phyloP scores from a whole-genome alignment of 2,888 invertebrate genomes.

The Archips xylosteana region DNA sequence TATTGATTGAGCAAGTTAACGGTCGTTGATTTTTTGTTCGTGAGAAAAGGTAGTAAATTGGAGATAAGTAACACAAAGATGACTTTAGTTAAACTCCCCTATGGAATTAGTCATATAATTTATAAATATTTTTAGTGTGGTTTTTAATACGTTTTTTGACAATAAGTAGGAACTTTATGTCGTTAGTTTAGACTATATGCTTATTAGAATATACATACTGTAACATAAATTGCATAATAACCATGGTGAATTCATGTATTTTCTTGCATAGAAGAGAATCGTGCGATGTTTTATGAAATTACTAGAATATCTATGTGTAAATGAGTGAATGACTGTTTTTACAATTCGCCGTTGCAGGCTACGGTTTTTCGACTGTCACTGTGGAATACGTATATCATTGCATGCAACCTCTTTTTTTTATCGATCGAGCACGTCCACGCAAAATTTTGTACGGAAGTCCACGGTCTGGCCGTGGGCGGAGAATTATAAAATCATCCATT shows the following conservation, averaged over 20 bases:
- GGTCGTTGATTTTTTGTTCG: background rate
- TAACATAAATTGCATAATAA: background rate
- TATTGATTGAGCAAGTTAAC: constrained; percentile 1
- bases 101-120: background rate
- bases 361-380: too few species aligned
- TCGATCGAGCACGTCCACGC: too few species aligned
- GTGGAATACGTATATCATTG: too few species aligned
- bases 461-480: too few species aligned
- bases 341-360: too few species aligned
- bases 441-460: too few species aligned
- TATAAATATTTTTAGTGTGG: background rate
- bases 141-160: background rate
- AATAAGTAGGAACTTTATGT: background rate
- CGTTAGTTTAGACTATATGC: too few species aligned
- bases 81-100: background rate
- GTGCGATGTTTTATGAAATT: background rate
- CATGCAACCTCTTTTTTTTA: too few species aligned
- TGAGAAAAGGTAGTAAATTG: background rate
- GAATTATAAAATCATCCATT: background rate
- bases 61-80: background rate
- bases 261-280: background rate
- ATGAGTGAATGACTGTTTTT: too few species aligned
- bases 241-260: background rate
- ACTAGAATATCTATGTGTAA: background rate
- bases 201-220: background rate